A percentile compares a stretch with the other conserved stretches of the same genome.
phyloP scores from a whole-genome alignment of 2,113 vertebrate genomes.

The Strigops habroptila region DNA sequence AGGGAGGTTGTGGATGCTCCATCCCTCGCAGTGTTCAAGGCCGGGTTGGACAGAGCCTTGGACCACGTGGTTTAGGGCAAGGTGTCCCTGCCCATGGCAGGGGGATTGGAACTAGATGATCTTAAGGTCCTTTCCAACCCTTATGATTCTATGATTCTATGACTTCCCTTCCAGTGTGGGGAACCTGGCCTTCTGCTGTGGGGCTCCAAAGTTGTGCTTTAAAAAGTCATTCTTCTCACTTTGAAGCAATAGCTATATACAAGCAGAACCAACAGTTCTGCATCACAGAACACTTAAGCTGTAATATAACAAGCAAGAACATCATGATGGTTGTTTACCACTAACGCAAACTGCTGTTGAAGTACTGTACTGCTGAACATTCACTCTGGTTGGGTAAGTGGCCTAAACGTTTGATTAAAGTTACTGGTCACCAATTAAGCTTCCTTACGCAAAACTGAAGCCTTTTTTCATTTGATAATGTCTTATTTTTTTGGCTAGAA shows the following conservation, averaged over 20 bases:
- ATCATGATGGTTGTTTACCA: neutral
- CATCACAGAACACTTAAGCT: conserved; percentile 1
- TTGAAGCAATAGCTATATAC: neutral
- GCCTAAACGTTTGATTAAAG: neutral
- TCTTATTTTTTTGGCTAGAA: neutral
- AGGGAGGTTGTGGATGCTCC: no score
- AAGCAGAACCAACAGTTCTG: conserved; percentile 13
- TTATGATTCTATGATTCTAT: no score
- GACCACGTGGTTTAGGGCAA: no score
- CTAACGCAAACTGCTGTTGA: conserved; percentile 9
- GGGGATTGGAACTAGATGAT: no score
- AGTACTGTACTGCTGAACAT: neutral
- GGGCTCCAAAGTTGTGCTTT: neutral
- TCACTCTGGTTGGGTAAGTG: neutral
- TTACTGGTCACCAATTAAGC: neutral
- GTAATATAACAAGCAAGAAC: neutral
- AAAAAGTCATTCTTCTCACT: neutral
- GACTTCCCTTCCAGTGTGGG: accelerated
- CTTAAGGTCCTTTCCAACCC: no score
- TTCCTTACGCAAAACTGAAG: neutral
- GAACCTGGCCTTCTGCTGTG: neutral
- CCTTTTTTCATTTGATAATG: neutral
- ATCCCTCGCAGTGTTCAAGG: no score
- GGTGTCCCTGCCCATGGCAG: no score
- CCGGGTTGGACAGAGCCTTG: no score